Percentiles rank a stretch among this genome's conserved stretches.
Evolutionary conservation across 2,888 invertebrate genomes (phyloP).

Genomic region (Pollenia labialis): DNA sequence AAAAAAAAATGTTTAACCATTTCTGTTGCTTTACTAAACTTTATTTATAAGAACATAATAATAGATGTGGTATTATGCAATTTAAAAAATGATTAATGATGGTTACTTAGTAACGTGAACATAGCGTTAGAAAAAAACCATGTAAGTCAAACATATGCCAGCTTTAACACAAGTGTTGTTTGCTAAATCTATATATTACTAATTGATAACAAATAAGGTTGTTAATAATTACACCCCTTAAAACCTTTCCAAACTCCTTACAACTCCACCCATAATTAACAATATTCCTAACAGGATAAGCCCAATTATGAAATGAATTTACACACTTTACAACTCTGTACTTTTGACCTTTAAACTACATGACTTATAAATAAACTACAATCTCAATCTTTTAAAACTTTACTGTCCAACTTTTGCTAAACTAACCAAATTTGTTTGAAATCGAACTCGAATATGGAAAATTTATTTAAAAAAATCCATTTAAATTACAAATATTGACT

Average conservation of each 20-base stretch:
- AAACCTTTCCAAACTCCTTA: neutral
- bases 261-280: neutral
- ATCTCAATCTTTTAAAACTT: slow-evolving; percentile 1
- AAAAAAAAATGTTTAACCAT: too few relatives aligned
- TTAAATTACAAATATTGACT: slow-evolving; percentile 49
- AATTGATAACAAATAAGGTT: too few relatives aligned
- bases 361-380: slow-evolving; percentile 24
- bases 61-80: too few relatives aligned
- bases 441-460: slow-evolving; percentile 31
- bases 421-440: slow-evolving; percentile 34
- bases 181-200: too few relatives aligned
- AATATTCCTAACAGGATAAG: neutral
- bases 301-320: neutral
- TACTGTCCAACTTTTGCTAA: slow-evolving; percentile 17
- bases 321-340: slow-evolving; percentile 4
- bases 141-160: too few relatives aligned
- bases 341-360: slow-evolving; percentile 49
- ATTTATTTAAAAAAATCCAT: slow-evolving; percentile 14
- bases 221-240: neutral
- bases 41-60: too few relatives aligned
- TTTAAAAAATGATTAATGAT: too few relatives aligned
- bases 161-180: too few relatives aligned
- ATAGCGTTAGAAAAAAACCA: too few relatives aligned
- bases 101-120: too few relatives aligned
- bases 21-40: too few relatives aligned